These are phyloP conservation scores for Aphodius sticticus DNA, from an alignment of 2,888 invertebrate genomes.

Conservation along the genomic window DNA sequence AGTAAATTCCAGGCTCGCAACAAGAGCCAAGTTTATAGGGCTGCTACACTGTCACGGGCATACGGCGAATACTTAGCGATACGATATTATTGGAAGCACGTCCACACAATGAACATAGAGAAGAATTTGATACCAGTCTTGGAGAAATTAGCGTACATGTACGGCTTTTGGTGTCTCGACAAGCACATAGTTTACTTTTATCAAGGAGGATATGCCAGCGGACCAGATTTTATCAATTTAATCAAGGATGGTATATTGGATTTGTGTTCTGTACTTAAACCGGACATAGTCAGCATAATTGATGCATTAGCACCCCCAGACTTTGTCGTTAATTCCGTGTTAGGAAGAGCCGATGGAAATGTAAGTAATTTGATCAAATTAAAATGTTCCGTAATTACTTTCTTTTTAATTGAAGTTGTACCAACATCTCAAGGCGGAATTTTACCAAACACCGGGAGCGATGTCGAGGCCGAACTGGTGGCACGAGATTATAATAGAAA, in stretches of 20 bases:
- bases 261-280: conserved; percentile 75
- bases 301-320: conserved; percentile 91
- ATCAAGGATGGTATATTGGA: conserved; percentile 74
- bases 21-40: conserved; percentile 82
- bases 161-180: conserved; percentile 67
- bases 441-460: conserved; percentile 74
- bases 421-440: conserved; percentile 75
- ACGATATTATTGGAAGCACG: conserved; percentile 62
- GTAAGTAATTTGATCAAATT: conserved; percentile 58
- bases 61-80: conserved; percentile 78
- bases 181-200: conserved; percentile 70
- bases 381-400: conserved; percentile 7
- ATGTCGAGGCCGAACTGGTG: conserved; percentile 80
- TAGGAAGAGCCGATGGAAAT: conserved; percentile 86
- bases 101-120: conserved; percentile 56
- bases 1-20: conserved; percentile 81
- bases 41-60: conserved; percentile 75
- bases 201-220: conserved; percentile 62
- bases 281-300: conserved; percentile 78
- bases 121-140: conserved; percentile 57
- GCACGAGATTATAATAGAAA: conserved; percentile 64
- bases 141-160: conserved; percentile 64
- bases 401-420: conserved; percentile 68
- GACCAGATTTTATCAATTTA: conserved; percentile 63
- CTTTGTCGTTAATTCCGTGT: conserved; percentile 85